A percentile compares a stretch with the other conserved stretches of the same genome.
phyloP scores from a whole-genome alignment of 2,888 invertebrate species.

The Leucozona laternaria region DNA sequence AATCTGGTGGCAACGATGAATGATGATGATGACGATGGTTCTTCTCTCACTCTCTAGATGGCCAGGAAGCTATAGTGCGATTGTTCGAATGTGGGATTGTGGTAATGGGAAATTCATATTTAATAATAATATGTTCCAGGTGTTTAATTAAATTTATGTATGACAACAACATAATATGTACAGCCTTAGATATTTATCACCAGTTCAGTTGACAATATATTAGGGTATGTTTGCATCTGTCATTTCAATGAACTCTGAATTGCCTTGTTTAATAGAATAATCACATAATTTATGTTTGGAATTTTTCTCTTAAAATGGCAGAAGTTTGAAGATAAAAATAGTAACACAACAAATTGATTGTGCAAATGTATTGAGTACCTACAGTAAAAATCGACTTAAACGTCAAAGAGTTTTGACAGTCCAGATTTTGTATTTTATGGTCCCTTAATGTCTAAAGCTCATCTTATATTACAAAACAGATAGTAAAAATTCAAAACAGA shows the following conservation, averaged over 20 bases:
- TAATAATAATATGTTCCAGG: constrained; percentile 48
- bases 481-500: too few species aligned
- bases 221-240: constrained; percentile 25
- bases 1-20: constrained; percentile 64
- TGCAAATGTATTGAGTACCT: too few species aligned
- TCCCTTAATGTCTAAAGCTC: too few species aligned
- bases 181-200: constrained; percentile 46
- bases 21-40: constrained; percentile 66
- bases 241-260: neutral
- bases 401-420: too few species aligned
- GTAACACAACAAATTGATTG: too few species aligned
- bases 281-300: too few species aligned
- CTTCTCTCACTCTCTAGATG: constrained; percentile 9
- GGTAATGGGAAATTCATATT: constrained; percentile 73
- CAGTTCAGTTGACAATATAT: constrained; percentile 42
- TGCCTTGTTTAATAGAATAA: neutral
- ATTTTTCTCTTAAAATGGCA: too few species aligned
- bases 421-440: too few species aligned
- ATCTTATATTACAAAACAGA: too few species aligned
- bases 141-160: constrained; percentile 51
- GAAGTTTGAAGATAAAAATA: too few species aligned
- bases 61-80: constrained; percentile 45
- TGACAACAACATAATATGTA: constrained; percentile 11
- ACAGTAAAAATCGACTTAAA: too few species aligned
- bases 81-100: constrained; percentile 63